Conservation (phyloP, 2,113 vertebrate genomes). For the Ramphastos sulfuratus region DNA sequence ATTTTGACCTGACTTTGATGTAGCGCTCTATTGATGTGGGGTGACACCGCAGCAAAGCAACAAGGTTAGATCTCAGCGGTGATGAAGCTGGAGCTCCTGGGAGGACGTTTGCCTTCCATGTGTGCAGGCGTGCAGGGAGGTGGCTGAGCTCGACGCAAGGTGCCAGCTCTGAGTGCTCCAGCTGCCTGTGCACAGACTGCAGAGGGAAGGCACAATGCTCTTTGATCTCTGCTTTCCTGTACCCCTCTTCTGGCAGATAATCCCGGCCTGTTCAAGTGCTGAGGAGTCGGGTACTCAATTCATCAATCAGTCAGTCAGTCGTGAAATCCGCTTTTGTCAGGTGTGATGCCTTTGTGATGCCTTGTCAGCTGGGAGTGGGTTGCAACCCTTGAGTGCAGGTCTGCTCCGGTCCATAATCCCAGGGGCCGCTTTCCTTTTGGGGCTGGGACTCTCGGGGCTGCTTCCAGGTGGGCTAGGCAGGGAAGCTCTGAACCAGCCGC, state of each 20-base stretch:
- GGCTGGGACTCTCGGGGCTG: neutral
- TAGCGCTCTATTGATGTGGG: neutral
- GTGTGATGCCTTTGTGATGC: neutral
- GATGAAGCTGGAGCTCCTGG: neutral
- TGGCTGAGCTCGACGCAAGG: neutral
- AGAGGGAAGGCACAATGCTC: neutral
- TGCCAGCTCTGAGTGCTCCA: neutral
- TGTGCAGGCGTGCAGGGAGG: too few relatives aligned
- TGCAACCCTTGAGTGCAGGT: accelerated
- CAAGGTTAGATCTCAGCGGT: neutral
- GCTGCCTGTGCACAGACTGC: neutral
- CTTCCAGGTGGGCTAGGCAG: neutral
- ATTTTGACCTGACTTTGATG: constrained; percentile 33
- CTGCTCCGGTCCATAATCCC: accelerated
- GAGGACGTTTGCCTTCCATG: neutral
- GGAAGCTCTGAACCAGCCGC: neutral
- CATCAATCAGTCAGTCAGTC: neutral
- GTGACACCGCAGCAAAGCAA: neutral
- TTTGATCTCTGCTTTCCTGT: too few relatives aligned
- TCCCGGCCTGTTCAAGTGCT: neutral
- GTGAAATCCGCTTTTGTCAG: neutral
- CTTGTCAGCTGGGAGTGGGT: accelerated
- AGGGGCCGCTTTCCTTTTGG: neutral
- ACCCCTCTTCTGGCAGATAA: neutral
- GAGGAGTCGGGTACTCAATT: neutral